Percentiles rank a stretch among this genome's conserved stretches.
Evolutionary conservation across 2,797 vertebrate genomes (phyloP).

Genomic region (Linurgus olivaceus): DNA sequence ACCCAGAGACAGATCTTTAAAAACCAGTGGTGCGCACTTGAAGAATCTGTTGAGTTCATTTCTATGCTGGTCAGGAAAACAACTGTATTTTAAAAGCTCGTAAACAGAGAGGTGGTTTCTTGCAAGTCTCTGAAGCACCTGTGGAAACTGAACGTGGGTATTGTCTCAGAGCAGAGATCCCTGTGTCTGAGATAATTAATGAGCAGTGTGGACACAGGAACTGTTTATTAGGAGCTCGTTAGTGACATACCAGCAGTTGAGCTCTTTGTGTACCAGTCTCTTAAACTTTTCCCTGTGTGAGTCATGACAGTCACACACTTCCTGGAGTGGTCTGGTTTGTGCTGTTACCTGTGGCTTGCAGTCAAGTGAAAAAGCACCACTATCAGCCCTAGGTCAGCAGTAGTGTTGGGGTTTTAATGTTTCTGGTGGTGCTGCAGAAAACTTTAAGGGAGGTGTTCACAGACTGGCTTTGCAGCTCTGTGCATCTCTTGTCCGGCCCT

Average conservation of each 20-base stretch:
- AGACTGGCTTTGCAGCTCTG: neutral
- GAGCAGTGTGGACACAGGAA: neutral
- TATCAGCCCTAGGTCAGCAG: neutral
- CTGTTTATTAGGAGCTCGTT: neutral
- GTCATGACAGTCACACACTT: neutral
- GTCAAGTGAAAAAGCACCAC: neutral
- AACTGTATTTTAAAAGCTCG: neutral
- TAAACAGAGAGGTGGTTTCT: neutral
- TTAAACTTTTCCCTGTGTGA: neutral
- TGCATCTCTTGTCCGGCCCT: neutral
- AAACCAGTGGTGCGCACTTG: neutral
- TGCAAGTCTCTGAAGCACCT: neutral
- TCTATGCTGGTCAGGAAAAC: neutral
- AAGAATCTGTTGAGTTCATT: neutral
- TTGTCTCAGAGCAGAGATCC: neutral
- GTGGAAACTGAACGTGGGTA: neutral
- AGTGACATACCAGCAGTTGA: neutral
- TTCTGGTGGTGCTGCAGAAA: neutral
- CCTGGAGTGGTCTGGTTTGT: fast-evolving
- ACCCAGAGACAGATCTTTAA: neutral
- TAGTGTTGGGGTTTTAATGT: fast-evolving
- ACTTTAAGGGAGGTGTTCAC: neutral
- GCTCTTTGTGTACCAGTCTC: neutral
- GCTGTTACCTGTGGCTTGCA: neutral
- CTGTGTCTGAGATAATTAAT: neutral